Base-by-base conservation (phyloP, 2,113 vertebrate species). In the Casuarius casuarius region DNA sequence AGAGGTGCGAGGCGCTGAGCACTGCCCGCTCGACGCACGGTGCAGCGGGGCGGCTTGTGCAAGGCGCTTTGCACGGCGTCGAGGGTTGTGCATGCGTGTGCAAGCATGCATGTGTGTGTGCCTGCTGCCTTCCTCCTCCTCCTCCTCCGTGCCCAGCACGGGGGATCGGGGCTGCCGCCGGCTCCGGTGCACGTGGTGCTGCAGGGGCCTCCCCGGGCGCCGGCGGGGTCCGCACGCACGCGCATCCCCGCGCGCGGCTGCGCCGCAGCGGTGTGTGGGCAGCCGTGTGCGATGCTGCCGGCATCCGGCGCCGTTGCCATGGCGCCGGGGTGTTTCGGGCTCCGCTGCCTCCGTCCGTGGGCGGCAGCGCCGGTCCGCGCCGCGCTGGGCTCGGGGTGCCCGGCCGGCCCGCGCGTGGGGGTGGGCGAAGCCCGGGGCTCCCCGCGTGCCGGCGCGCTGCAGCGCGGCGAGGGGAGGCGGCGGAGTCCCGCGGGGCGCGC, bases 191-290 rank as follows among this genome's bases (percentile, higher is more conserved):
- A 19, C 46, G 46, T 7, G 46, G 46, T 18, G 46, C 46, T 6
- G 28, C 7, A 5, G 33, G 76, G 66, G 16, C 14, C 15, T 12
- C 72, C 44, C 49, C 10, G 12, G 31, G 25, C 23, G 10, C 4
- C 49, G 15, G 83, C 87, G 68, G 11, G 54, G 81, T 49, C 82
- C 70, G 31, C 9, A 33, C 46, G 73, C 44, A 54, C 31, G 76
- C 5, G 14, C 6, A 68, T 84, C 51, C 14, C 73, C 23, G 2
- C 3, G 20, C n/a, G 23, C 49, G 31, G 56, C 62, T 2, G 23
- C 33, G 58, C 67, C 82, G 25, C 78, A 44, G 83, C 94, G 75
- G 83, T 61, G 87, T 6, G 94, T 93, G 91, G 94, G 94, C 20
- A 77, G 93, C 49, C 6, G 31, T 18, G 17, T 8, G 67, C 12